These are phyloP conservation scores for Stenoptilia bipunctidactyla DNA, from an alignment of 2,888 invertebrate species.

Conservation along the genomic window DNA sequence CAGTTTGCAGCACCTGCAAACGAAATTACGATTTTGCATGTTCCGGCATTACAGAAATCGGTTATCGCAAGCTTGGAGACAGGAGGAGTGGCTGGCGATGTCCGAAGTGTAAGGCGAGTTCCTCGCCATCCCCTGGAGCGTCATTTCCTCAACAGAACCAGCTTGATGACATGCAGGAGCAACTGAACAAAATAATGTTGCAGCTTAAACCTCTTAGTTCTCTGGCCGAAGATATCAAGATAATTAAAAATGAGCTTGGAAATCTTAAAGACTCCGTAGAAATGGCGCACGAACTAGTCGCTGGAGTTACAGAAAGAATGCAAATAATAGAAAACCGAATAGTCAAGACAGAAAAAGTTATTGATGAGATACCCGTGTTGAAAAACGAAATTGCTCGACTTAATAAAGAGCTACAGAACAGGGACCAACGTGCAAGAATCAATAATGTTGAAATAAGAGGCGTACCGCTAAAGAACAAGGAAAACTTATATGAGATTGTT, in stretches of 20 bases:
- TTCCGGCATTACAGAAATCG: conserved; percentile 12
- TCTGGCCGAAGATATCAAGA: conserved; percentile 13
- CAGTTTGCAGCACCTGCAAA: conserved; percentile 10
- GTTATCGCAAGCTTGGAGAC: conserved; percentile 12
- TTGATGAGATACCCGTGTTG: conserved; percentile 7
- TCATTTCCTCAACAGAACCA: conserved; percentile 5
- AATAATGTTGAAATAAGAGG: conserved; percentile 9
- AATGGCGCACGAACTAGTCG: conserved; percentile 8
- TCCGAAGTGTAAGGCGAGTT: conserved; percentile 10
- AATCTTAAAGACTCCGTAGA: conserved; percentile 9
- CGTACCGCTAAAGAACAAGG: conserved; percentile 6
- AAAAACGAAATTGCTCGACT: conserved; percentile 6
- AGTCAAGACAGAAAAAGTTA: conserved; percentile 4
- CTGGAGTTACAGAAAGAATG: conserved; percentile 5
- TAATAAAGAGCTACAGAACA: conserved; percentile 7
- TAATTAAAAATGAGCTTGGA: conserved; percentile 11
- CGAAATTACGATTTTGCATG: conserved; percentile 11
- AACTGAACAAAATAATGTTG: conserved; percentile 7
- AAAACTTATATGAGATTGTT: conserved; percentile 11
- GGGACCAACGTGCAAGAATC: conserved; percentile 14
- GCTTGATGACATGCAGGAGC: conserved; percentile 6
- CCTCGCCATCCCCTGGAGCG: conserved; percentile 6
- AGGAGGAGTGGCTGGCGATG: conserved; percentile 11
- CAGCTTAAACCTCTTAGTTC: conserved; percentile 12
- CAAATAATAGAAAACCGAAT: conserved; percentile 6